Evolutionary conservation across 2,888 invertebrate genomes (phyloP).

Genomic region (Pachydiplax longipennis): DNA sequence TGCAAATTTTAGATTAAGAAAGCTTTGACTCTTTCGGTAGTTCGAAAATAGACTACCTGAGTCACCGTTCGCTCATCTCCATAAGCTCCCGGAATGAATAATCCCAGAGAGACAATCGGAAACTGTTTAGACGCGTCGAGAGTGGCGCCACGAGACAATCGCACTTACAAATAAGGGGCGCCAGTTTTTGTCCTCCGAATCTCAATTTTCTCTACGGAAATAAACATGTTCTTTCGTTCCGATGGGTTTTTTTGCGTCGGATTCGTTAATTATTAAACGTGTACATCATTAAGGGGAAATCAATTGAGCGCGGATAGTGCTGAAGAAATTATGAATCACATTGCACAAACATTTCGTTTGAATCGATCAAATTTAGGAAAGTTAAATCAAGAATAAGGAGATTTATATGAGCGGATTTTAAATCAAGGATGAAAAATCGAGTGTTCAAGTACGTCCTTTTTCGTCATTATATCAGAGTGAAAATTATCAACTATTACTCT

Average conservation of each 20-base stretch:
- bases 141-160: neutral
- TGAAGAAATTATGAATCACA: neutral
- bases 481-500: too few relatives aligned
- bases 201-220: neutral
- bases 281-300: slow-evolving; percentile 27
- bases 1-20: too few relatives aligned
- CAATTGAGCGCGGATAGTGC: neutral
- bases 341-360: neutral
- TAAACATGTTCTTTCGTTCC: neutral
- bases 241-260: neutral
- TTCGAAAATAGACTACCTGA: slow-evolving; percentile 17
- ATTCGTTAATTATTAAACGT: slow-evolving; percentile 26
- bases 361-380: too few relatives aligned
- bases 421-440: too few relatives aligned
- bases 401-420: too few relatives aligned
- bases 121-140: neutral
- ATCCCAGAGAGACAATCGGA: neutral
- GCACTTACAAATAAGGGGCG: neutral
- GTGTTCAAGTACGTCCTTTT: fast-evolving
- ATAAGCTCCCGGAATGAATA: slow-evolving; percentile 21
- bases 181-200: neutral
- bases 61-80: neutral
- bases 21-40: neutral
- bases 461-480: too few relatives aligned
- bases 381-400: too few relatives aligned